Conservation (phyloP, 92 coral and sea anemone species). For the Heliopora coerulea region DNA sequence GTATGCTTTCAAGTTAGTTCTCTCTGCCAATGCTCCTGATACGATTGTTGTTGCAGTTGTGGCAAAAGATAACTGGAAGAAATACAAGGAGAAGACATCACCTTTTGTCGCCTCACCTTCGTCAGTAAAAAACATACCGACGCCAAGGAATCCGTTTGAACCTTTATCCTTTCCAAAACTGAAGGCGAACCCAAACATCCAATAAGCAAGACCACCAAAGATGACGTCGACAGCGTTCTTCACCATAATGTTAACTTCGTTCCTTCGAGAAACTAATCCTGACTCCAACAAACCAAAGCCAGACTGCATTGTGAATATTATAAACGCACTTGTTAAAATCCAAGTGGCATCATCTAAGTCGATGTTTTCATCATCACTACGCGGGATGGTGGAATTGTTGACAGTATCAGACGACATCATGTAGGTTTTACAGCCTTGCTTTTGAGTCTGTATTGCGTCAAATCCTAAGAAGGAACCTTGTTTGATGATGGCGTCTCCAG, state of each 20-base stretch:
- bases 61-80: conserved; percentile 82
- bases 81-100: conserved; percentile 63
- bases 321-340: conserved; percentile 80
- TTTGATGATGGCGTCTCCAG: too few relatives aligned
- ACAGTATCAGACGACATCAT: too few relatives aligned
- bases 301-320: conserved; percentile 82
- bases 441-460: too few relatives aligned
- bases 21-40: conserved; percentile 92
- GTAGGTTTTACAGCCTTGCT: too few relatives aligned
- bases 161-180: conserved; percentile 59
- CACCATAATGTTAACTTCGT: conserved; percentile 90
- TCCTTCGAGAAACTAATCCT: conserved; percentile 74
- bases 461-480: too few relatives aligned
- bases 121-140: conserved; percentile 77
- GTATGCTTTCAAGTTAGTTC: conserved; percentile 75
- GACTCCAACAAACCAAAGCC: conserved; percentile 83
- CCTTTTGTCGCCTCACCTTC: conserved; percentile 70
- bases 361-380: background rate
- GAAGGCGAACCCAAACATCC: conserved; percentile 86
- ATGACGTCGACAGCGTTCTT: conserved; percentile 85
- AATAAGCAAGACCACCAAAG: conserved; percentile 83
- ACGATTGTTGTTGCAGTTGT: conserved; percentile 94
- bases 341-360: conserved; percentile 75
- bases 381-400: too few relatives aligned
- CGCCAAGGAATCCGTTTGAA: conserved; percentile 63